These are phyloP conservation scores for Acutogordius australiensis DNA, from an alignment of 2,888 invertebrate genomes.

Conservation along the genomic window DNA sequence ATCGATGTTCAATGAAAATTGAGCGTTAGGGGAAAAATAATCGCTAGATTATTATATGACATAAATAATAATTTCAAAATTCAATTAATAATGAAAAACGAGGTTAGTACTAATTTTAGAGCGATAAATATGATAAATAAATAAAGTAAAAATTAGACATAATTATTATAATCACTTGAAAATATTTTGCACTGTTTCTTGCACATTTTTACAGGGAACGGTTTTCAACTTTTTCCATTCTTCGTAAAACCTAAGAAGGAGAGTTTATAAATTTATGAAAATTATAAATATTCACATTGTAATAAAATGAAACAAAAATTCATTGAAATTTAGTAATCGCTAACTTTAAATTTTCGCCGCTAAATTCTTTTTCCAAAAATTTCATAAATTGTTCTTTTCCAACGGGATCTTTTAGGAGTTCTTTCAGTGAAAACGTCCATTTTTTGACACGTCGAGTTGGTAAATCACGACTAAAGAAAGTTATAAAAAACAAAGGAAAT, in stretches of 20 bases:
- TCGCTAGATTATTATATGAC: conserved; percentile 37
- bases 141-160: neutral
- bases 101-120: neutral
- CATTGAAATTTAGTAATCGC: too few species aligned
- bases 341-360: conserved; percentile 82
- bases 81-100: too few species aligned
- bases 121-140: neutral
- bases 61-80: too few species aligned
- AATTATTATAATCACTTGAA: conserved; percentile 32
- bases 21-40: conserved; percentile 66
- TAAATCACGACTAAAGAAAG: conserved; percentile 40
- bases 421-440: conserved; percentile 86
- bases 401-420: conserved; percentile 66
- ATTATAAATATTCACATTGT: conserved; percentile 3
- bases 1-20: conserved; percentile 86
- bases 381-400: conserved; percentile 79
- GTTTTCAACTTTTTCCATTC: conserved; percentile 69
- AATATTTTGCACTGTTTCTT: conserved; percentile 48
- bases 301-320: too few species aligned
- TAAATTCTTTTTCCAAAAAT: conserved; percentile 89
- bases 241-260: conserved; percentile 59
- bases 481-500: too few species aligned
- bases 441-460: conserved; percentile 65
- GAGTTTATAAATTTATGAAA: too few species aligned
- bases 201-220: conserved; percentile 51